These are phyloP conservation scores for Enteromius fasciolatus DNA, from an alignment of 2,797 vertebrate species.

Conservation along the genomic window DNA sequence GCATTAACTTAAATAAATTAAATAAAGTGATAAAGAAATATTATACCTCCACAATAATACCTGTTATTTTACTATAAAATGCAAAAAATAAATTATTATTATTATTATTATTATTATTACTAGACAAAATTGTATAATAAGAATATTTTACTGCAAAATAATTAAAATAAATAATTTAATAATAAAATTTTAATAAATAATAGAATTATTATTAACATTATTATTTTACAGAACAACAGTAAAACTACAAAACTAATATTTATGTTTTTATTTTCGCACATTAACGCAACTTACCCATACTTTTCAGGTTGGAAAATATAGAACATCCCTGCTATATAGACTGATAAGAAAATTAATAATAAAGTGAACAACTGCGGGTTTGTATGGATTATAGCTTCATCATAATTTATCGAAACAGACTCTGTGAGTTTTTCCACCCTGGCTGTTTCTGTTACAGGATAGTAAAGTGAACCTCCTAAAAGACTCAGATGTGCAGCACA, in stretches of 20 bases:
- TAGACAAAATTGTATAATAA: no score
- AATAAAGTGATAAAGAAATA: neutral
- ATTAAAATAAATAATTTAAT: no score
- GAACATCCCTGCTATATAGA: no score
- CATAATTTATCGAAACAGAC: neutral
- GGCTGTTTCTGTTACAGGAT: constrained; percentile 24
- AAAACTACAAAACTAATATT: neutral
- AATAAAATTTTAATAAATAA: neutral
- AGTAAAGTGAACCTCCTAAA: constrained; percentile 48
- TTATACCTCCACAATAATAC: neutral
- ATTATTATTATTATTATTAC: no score
- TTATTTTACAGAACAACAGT: neutral
- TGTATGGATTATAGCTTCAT: neutral
- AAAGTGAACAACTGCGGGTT: neutral
- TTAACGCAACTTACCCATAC: no score
- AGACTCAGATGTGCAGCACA: constrained; percentile 48
- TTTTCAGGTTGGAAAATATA: no score
- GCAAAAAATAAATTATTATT: no score
- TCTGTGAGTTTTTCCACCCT: neutral
- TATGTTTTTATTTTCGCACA: no score
- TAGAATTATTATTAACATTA: neutral
- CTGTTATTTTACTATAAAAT: neutral
- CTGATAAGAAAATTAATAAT: neutral
- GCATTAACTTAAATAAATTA: no score
- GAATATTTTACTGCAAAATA: neutral